A percentile compares a stretch with the other conserved stretches of the same genome.
phyloP scores from a whole-genome alignment of 2,888 invertebrate species.

The Boloria euphrosyne region DNA sequence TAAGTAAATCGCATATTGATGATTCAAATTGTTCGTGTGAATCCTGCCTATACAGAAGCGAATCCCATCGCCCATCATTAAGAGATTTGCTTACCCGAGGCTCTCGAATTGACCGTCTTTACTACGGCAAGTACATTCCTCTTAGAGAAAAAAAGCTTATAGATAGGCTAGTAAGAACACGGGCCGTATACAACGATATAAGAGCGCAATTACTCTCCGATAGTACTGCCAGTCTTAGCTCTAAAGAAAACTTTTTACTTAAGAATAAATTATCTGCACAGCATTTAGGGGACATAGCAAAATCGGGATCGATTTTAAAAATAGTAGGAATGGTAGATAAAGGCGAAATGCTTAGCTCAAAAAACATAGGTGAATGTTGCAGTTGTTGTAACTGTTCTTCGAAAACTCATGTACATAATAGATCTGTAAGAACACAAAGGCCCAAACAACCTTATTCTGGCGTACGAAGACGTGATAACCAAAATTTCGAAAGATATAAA shows the following conservation, averaged over 20 bases:
- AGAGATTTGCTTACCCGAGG: constrained; percentile 46
- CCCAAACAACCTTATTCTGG: constrained; percentile 40
- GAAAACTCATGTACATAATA: constrained; percentile 38
- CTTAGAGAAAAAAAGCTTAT: constrained; percentile 57
- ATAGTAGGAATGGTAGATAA: constrained; percentile 57
- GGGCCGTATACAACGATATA: constrained; percentile 59
- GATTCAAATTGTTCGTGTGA: constrained; percentile 55
- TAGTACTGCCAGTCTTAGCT: constrained; percentile 47
- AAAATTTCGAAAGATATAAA: constrained; percentile 39
- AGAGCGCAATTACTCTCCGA: constrained; percentile 53
- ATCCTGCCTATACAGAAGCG: constrained; percentile 52
- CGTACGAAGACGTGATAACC: constrained; percentile 21
- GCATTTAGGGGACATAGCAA: constrained; percentile 43
- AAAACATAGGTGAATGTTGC: constrained; percentile 53
- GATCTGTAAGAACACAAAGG: constrained; percentile 37
- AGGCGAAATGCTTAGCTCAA: constrained; percentile 46
- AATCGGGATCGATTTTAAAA: constrained; percentile 47
- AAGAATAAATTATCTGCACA: constrained; percentile 33
- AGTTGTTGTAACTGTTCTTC: constrained; percentile 59
- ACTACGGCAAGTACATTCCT: constrained; percentile 54
- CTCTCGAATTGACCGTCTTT: constrained; percentile 54
- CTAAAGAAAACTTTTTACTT: constrained; percentile 45
- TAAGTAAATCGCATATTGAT: constrained; percentile 40
- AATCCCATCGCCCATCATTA: constrained; percentile 50
- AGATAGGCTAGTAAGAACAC: constrained; percentile 56